Conservation (phyloP, 2,113 vertebrate genomes). For the Chaenocephalus aceratus region DNA sequence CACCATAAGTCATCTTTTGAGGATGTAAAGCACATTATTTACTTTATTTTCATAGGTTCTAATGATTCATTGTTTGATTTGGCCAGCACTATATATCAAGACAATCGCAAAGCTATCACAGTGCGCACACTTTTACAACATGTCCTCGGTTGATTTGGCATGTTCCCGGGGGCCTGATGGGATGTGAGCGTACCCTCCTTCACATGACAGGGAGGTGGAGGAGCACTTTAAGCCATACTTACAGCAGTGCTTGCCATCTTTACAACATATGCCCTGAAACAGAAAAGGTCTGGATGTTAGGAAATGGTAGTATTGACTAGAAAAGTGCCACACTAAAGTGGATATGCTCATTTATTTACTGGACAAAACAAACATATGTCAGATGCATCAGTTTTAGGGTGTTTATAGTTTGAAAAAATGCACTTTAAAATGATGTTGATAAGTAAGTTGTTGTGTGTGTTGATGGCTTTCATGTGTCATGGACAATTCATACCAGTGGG, state of each 20-base stretch:
- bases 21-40: background rate
- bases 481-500: conserved; percentile 66
- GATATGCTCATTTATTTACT: background rate
- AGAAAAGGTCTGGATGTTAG: conserved; percentile 27
- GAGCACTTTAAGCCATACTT: conserved; percentile 71
- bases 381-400: background rate
- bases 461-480: background rate
- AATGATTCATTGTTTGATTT: conserved; percentile 11
- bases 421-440: background rate
- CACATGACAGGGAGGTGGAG: conserved; percentile 54
- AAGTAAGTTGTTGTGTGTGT: background rate
- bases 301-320: background rate
- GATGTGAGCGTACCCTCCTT: conserved; percentile 10
- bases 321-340: background rate
- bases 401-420: background rate
- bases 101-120: background rate
- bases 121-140: background rate
- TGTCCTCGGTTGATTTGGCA: background rate
- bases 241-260: conserved; percentile 80
- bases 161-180: conserved; percentile 36
- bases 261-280: conserved; percentile 79
- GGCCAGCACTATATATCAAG: background rate
- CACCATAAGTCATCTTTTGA: background rate
- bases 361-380: background rate
- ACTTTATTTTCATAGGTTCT: background rate